Percentiles rank a stretch among this genome's conserved stretches.
Conservation (phyloP, 2,113 vertebrate species). For the Gavialis gangeticus region DNA sequence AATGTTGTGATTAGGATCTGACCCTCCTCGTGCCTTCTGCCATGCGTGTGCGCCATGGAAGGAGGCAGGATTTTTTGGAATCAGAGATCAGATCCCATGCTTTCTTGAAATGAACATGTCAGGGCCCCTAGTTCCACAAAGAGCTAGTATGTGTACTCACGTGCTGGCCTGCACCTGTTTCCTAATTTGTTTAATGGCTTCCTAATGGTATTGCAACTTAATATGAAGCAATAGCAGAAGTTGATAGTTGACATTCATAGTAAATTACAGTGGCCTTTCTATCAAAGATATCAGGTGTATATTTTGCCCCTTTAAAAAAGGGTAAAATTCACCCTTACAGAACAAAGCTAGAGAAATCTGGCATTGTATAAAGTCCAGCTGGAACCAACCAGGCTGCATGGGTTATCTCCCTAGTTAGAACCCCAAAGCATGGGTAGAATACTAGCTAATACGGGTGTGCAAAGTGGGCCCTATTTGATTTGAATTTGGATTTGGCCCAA, state of each 20-base stretch:
- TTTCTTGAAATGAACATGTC: no score
- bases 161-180: not conserved
- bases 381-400: not conserved
- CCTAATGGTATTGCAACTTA: not conserved
- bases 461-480: no score
- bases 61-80: no score
- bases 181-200: not conserved
- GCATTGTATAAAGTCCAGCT: not conserved
- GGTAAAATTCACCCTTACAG: not conserved
- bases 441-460: no score
- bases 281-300: fast-evolving
- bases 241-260: not conserved
- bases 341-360: not conserved
- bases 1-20: no score
- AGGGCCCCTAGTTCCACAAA: not conserved
- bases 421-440: not conserved
- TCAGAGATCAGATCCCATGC: no score
- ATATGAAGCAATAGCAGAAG: not conserved
- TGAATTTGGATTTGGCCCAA: no score
- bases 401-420: not conserved
- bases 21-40: no score
- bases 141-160: not conserved
- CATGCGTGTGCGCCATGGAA: no score
- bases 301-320: not conserved
- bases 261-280: not conserved